phyloP scores from a whole-genome alignment of 2,113 vertebrate species.

The Miniopterus natalensis region DNA sequence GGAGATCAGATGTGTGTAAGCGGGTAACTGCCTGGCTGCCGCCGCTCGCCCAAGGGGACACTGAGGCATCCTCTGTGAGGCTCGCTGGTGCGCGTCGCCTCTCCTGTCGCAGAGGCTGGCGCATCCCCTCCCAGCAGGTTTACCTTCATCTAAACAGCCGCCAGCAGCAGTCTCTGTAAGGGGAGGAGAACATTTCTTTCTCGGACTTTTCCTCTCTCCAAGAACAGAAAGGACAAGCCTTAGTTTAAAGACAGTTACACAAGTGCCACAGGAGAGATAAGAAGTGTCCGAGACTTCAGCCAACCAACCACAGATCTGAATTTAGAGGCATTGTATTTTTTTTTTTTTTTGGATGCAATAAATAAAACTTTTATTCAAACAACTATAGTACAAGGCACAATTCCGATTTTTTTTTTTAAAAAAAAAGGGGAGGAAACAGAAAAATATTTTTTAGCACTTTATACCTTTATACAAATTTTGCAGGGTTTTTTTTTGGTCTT shows the following conservation, averaged over 20 bases:
- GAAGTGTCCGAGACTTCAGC: background rate
- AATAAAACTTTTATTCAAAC: conserved; percentile 92
- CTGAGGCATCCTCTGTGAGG: background rate
- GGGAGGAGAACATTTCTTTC: conserved; percentile 40
- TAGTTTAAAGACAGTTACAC: background rate
- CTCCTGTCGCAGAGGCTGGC: background rate
- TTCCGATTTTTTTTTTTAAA: conserved; percentile 75
- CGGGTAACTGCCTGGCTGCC: background rate
- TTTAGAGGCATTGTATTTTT: background rate
- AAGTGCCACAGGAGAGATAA: background rate
- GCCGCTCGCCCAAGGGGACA: background rate
- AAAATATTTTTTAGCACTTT: conserved; percentile 82
- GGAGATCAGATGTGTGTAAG: background rate
- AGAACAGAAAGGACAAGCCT: background rate
- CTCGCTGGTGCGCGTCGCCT: background rate
- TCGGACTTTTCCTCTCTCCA: background rate
- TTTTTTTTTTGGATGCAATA: conserved; percentile 84
- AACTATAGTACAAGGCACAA: conserved; percentile 89
- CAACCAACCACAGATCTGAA: background rate
- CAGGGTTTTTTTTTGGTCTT: conserved; percentile 49
- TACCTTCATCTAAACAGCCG: background rate
- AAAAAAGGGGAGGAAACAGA: conserved; percentile 68
- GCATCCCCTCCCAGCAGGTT: background rate
- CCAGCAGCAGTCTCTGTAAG: background rate
- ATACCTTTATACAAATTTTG: conserved; percentile 84